Conservation (phyloP, 2,888 invertebrate species). For the Philopedon plagiatum region DNA sequence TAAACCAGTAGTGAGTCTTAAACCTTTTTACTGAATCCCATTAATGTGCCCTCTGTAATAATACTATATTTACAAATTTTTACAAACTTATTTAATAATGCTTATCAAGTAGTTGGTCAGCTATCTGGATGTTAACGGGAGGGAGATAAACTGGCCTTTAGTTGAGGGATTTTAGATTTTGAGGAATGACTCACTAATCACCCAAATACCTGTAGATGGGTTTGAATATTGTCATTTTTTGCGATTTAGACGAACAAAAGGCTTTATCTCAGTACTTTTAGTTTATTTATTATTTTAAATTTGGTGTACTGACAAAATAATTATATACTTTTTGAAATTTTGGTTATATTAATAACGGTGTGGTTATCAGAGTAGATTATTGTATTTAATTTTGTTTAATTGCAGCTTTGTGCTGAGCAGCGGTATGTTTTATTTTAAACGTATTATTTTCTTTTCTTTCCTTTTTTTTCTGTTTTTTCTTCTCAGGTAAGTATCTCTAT, state of each 20-base stretch:
- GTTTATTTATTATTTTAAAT: conserved; percentile 46
- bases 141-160: conserved; percentile 49
- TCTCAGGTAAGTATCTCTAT: conserved; percentile 45
- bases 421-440: neutral
- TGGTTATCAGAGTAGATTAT: conserved; percentile 33
- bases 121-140: conserved; percentile 36
- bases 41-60: neutral
- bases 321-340: conserved; percentile 22
- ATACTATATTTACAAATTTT: neutral
- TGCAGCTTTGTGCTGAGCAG: conserved; percentile 26
- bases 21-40: too few species aligned
- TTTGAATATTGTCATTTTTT: conserved; percentile 65
- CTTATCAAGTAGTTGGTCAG: conserved; percentile 6
- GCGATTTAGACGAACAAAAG: conserved; percentile 27
- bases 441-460: conserved; percentile 23
- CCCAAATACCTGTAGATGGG: conserved; percentile 55
- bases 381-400: conserved; percentile 29
- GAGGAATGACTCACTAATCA: conserved; percentile 58
- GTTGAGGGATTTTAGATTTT: conserved; percentile 54
- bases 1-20: too few species aligned
- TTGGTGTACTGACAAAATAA: conserved; percentile 15
- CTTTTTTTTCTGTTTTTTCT: conserved; percentile 23
- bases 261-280: conserved; percentile 41
- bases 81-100: neutral
- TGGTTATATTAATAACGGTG: conserved; percentile 26